Evolutionary conservation across 2,888 invertebrate genomes (phyloP).

Genomic region (Mycalesis mineus): DNA sequence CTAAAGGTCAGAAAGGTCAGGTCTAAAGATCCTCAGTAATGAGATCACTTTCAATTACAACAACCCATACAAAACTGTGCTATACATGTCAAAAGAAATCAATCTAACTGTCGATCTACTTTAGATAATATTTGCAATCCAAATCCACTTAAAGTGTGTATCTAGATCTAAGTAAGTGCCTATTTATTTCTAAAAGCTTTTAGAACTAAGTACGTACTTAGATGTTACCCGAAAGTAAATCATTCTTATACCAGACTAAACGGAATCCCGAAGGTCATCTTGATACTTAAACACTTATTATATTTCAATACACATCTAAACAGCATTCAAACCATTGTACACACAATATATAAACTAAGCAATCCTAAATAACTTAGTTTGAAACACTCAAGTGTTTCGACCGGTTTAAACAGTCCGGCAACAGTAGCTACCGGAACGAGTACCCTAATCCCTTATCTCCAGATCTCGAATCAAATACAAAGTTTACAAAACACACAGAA

Average conservation of each 20-base stretch:
- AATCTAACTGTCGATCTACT: not conserved
- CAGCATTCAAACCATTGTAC: not conserved
- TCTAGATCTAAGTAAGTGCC: not conserved
- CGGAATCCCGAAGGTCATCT: not conserved
- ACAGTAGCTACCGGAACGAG: conserved; percentile 21
- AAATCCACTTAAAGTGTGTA: not conserved
- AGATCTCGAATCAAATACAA: conserved; percentile 35
- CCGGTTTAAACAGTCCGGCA: conserved; percentile 24
- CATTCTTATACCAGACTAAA: not conserved
- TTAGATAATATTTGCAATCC: not conserved
- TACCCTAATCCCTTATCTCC: conserved; percentile 26
- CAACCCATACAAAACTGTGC: no score
- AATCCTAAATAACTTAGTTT: conserved; percentile 8
- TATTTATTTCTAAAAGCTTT: not conserved
- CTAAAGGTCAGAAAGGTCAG: no score
- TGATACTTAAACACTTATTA: not conserved
- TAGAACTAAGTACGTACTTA: not conserved
- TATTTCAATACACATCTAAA: not conserved
- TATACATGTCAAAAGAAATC: no score
- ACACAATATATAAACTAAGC: not conserved
- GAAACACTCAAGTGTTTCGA: conserved; percentile 22
- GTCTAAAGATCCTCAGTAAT: no score
- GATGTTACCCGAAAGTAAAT: not conserved
- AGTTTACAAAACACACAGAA: conserved; percentile 30
- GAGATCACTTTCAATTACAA: no score